Percentiles rank a stretch among this genome's conserved stretches.
These are phyloP conservation scores for Hoplostethus mediterraneus DNA, from an alignment of 2,797 vertebrate genomes.

Conservation along the genomic window DNA sequence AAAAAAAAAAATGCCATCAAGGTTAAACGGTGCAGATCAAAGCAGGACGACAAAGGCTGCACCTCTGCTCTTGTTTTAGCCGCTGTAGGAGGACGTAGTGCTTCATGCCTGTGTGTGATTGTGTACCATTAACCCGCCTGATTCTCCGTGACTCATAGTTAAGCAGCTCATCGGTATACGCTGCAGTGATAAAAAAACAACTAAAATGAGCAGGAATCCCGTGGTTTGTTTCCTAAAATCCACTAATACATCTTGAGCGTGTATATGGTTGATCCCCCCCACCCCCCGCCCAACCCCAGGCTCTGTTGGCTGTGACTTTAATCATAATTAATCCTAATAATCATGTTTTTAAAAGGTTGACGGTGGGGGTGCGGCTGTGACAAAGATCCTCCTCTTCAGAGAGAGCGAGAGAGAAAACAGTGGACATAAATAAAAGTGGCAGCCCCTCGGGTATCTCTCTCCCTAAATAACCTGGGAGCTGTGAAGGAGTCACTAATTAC, in stretches of 20 bases:
- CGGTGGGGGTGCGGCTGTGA: conserved; percentile 49
- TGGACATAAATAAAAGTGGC: conserved; percentile 81
- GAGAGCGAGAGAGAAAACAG: conserved; percentile 52
- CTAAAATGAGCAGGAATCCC: conserved; percentile 53
- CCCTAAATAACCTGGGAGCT: conserved; percentile 82
- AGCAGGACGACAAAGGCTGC: conserved; percentile 10
- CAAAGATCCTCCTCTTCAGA: conserved; percentile 67
- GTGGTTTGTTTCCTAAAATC: conserved; percentile 60
- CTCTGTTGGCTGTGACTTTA: conserved; percentile 66
- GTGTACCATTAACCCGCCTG: conserved; percentile 21
- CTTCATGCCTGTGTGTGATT: conserved; percentile 6
- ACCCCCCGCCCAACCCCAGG: too few species aligned
- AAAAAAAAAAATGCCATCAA: conserved; percentile 37
- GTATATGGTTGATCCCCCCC: conserved; percentile 45
- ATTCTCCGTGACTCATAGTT: conserved; percentile 43
- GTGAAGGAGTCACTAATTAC: conserved; percentile 83
- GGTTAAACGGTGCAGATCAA: conserved; percentile 45
- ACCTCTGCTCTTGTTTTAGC: conserved; percentile 13
- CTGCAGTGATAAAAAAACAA: conserved; percentile 50
- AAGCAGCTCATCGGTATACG: conserved; percentile 53
- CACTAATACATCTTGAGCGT: conserved; percentile 51
- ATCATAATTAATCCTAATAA: conserved; percentile 81
- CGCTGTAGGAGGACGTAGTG: conserved; percentile 7
- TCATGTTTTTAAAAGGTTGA: conserved; percentile 67
- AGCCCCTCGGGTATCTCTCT: conserved; percentile 75